Evolutionary conservation across 1,140 invertebrate genomes (phyloP), one percentile per base, ranked within the genome.

Genomic region (Bombus waltoni): DNA sequence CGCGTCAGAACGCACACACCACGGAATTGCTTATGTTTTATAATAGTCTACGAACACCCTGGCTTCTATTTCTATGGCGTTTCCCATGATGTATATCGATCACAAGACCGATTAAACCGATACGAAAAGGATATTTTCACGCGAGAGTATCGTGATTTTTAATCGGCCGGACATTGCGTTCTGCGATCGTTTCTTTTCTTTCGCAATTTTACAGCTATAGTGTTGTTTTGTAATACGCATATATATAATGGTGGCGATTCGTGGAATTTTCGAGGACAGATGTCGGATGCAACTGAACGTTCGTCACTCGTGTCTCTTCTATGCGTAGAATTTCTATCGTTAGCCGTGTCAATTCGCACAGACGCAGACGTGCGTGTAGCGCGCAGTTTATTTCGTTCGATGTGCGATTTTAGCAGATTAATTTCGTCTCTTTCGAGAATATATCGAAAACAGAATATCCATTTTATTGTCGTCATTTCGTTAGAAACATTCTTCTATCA

Each of bases 1-100:
- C 28, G 68, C 32, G 38, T 68, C 81, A 38, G 53, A 80, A 80
- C 88, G 71, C 65, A 83, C 84, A 81, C 88, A 81, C 85, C 88
- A 81, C 65, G 71, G 78, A 90, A 89, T 87, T 87, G 88, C 85
- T 89, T 89, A 89, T 89, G 76, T 87, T 89, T 89, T 89, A 87
- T 89, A 89, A 86, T 86, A 81, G 70, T 73, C 71, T n/a, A 38
- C 62, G 44, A 28, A 22, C 70, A 65, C 2, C n/a, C 38, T 28
- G 42, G 28, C 59, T n/a, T 62, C 59, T 62, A 62, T n/a, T 13
- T 62, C 59, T 62, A 1, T 13, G 59, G 28, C 59, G 11, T 62
- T 62, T 4, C 9, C 59, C 18, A 11, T 53, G 25, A 25, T 3
- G 15, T 35, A 8, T 25, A 28, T 18, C 42, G 32, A 76, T 35